Conservation (phyloP, 1,140 invertebrate species). For the Acromyrmex echinatior region DNA sequence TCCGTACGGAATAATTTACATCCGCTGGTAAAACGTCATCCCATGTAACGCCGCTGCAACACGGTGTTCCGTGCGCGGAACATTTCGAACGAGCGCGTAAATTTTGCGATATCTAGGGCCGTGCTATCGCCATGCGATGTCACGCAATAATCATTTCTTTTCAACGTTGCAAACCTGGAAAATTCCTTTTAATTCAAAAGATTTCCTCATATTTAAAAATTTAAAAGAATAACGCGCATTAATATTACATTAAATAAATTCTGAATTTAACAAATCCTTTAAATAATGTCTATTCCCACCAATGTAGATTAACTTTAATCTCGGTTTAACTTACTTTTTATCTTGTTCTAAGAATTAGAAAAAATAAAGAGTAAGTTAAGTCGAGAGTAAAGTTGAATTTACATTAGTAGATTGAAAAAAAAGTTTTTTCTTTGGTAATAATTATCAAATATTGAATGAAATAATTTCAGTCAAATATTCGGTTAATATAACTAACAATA, state of each 20-base stretch:
- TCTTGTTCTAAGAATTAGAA: no score
- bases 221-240: neutral
- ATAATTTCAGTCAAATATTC: no score
- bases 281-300: no score
- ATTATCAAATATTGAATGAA: no score
- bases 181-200: no score
- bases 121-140: conserved; percentile 8
- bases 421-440: no score
- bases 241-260: conserved; percentile 13
- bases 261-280: neutral
- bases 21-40: conserved; percentile 47
- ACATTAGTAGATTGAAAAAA: no score
- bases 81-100: conserved; percentile 15
- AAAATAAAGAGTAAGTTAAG: no score
- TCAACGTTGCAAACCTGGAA: conserved; percentile 1
- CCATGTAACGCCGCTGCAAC: conserved; percentile 1
- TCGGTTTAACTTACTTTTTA: no score
- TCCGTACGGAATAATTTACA: conserved; percentile 59
- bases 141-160: neutral
- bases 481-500: no score
- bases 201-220: neutral
- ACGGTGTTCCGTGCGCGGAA: neutral
- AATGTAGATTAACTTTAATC: no score
- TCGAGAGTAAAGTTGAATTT: no score
- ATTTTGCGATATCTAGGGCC: neutral